These are phyloP conservation scores for Lochmaea crataegi DNA, from an alignment of 2,888 invertebrate genomes.

Conservation along the genomic window DNA sequence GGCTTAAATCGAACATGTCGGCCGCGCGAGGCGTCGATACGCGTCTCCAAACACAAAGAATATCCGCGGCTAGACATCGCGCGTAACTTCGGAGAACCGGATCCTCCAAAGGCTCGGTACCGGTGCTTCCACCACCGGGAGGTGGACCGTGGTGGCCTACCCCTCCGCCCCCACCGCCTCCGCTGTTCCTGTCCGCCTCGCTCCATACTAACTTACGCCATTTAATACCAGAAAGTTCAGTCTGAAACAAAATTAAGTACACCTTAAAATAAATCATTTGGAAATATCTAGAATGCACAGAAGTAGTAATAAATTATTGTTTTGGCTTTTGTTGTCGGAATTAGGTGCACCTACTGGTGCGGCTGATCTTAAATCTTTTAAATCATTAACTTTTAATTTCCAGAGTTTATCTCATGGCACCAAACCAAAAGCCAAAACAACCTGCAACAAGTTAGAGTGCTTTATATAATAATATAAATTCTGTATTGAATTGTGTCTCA, in stretches of 20 bases:
- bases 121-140: constrained; percentile 54
- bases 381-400: too few species aligned
- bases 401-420: too few species aligned
- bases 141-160: constrained; percentile 51
- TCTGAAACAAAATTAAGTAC: constrained; percentile 76
- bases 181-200: constrained; percentile 68
- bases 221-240: constrained; percentile 99
- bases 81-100: constrained; percentile 92
- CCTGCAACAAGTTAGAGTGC: too few species aligned
- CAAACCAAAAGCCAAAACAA: too few species aligned
- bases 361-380: too few species aligned
- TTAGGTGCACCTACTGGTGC: too few species aligned
- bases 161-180: constrained; percentile 61
- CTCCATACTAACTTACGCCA: constrained; percentile 96
- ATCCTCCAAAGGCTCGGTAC: constrained; percentile 83
- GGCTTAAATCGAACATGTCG: constrained; percentile 64
- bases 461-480: too few species aligned
- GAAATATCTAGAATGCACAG: too few species aligned
- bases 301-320: too few species aligned
- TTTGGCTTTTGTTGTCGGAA: too few species aligned
- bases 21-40: constrained; percentile 72
- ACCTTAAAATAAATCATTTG: too few species aligned
- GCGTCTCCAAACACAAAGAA: constrained; percentile 98
- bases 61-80: constrained; percentile 91
- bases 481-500: too few species aligned